A percentile compares a stretch with the other conserved stretches of the same genome.
These are phyloP conservation scores for Sprattus sprattus DNA, from an alignment of 2,113 vertebrate genomes.

Conservation along the genomic window DNA sequence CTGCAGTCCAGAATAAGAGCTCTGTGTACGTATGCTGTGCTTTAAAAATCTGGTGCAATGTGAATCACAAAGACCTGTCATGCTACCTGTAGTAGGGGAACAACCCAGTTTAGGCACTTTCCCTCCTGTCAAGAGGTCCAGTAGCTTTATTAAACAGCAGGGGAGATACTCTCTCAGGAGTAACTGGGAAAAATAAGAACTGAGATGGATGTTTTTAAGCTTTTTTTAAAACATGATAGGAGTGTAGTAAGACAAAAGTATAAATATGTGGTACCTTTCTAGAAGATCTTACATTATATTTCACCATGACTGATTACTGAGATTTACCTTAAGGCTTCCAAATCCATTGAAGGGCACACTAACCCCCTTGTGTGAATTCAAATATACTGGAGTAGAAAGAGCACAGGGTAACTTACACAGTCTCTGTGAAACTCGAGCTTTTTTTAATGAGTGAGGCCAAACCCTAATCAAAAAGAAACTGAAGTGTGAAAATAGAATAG, in stretches of 20 bases:
- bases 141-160: background rate
- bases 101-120: background rate
- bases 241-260: background rate
- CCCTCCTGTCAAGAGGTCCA: background rate
- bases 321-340: background rate
- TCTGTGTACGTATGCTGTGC: background rate
- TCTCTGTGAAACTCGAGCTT: background rate
- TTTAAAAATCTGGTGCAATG: background rate
- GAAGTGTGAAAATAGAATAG: background rate
- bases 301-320: background rate
- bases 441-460: background rate
- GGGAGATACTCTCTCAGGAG: no score
- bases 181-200: no score
- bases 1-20: background rate
- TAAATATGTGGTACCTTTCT: background rate
- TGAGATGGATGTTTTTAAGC: no score
- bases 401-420: background rate
- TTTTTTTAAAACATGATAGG: no score
- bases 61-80: background rate
- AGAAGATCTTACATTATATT: background rate
- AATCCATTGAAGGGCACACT: background rate
- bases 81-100: background rate
- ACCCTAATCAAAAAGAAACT: background rate
- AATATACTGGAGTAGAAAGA: background rate
- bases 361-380: background rate